phyloP scores from a whole-genome alignment of 2,888 invertebrate genomes.

The Dolichopus griseipennis region DNA sequence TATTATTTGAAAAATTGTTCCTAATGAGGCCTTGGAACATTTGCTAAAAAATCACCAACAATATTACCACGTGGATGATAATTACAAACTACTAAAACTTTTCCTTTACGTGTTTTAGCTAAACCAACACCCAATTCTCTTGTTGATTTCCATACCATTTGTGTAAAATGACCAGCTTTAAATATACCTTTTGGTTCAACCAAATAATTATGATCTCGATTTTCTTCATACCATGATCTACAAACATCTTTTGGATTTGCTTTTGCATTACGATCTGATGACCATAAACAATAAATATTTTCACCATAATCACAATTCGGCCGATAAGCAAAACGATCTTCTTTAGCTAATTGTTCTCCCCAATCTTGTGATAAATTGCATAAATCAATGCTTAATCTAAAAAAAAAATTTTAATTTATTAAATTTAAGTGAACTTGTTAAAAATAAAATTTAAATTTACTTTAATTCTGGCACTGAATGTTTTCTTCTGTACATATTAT shows the following conservation, averaged over 20 bases:
- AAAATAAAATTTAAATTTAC: conserved; percentile 33
- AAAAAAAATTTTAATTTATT: conserved; percentile 26
- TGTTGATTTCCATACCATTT: conserved; percentile 63
- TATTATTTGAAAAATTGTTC: neutral
- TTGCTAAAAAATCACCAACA: conserved; percentile 28
- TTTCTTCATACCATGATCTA: conserved; percentile 51
- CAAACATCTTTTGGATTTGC: conserved; percentile 49
- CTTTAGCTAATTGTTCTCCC: conserved; percentile 59
- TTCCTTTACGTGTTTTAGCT: conserved; percentile 63
- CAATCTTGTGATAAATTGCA: conserved; percentile 59
- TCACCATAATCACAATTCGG: conserved; percentile 56
- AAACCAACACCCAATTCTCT: conserved; percentile 62
- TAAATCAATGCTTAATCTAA: conserved; percentile 54
- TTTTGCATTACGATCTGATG: conserved; percentile 46
- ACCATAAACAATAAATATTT: conserved; percentile 51
- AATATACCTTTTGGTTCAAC: conserved; percentile 39
- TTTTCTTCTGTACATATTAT: conserved; percentile 53
- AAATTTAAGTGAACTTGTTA: neutral
- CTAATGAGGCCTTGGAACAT: conserved; percentile 27
- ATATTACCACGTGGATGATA: conserved; percentile 30
- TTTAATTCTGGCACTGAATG: conserved; percentile 50
- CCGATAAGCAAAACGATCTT: conserved; percentile 56
- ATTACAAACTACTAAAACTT: conserved; percentile 63
- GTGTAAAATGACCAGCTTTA: conserved; percentile 60
- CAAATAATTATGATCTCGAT: conserved; percentile 47